Percentiles rank a stretch among this genome's conserved stretches.
phyloP scores from a whole-genome alignment of 2,797 vertebrate species.

The Acanthiza pusilla region DNA sequence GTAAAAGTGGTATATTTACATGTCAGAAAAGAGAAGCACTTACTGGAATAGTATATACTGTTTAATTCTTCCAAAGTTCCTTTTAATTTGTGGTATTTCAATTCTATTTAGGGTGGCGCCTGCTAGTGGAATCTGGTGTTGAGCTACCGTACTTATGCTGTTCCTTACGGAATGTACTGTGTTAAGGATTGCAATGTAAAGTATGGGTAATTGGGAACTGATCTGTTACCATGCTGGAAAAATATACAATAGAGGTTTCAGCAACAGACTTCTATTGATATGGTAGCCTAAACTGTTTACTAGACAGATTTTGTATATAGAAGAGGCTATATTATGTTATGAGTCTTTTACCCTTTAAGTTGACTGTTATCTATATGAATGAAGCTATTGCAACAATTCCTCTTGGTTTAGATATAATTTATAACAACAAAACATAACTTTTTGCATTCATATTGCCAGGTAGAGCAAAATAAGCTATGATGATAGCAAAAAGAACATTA shows the following conservation, averaged over 20 bases:
- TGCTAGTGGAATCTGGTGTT: conserved; percentile 32
- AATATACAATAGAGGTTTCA: conserved; percentile 20
- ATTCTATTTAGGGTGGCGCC: conserved; percentile 28
- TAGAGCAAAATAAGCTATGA: not conserved
- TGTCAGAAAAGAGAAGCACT: not conserved
- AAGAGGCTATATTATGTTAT: not conserved
- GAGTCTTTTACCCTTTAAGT: not conserved
- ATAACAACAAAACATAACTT: not conserved
- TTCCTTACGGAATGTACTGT: not conserved
- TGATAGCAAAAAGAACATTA: not conserved
- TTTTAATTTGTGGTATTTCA: conserved; percentile 46
- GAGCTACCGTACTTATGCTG: conserved; percentile 12
- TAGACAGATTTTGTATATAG: not conserved
- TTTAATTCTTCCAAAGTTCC: conserved; percentile 35
- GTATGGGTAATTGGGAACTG: not conserved
- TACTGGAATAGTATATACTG: conserved; percentile 17
- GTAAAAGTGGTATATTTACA: not conserved
- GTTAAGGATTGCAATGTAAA: not conserved
- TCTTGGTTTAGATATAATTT: not conserved
- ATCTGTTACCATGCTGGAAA: conserved; percentile 5
- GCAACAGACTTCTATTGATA: conserved; percentile 10
- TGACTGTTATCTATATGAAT: not conserved
- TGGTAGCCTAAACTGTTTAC: conserved; percentile 11
- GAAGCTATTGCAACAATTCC: not conserved
- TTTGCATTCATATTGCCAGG: not conserved